These are phyloP conservation scores for Linurgus olivaceus DNA, from an alignment of 2,797 vertebrate genomes.

Conservation along the genomic window DNA sequence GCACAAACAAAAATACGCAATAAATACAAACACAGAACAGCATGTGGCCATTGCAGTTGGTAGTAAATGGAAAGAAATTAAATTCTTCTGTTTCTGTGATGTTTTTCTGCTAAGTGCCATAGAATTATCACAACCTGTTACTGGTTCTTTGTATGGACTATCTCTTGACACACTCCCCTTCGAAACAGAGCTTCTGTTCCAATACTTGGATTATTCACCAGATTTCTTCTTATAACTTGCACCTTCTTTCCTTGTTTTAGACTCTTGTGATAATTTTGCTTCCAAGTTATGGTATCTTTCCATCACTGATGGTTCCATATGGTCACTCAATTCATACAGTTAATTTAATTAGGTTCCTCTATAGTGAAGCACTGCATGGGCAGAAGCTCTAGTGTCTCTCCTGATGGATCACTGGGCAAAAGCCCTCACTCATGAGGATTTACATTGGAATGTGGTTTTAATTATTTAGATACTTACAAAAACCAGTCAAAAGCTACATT, in stretches of 20 bases:
- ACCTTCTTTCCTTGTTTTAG: background rate
- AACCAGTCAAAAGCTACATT: background rate
- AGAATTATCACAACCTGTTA: background rate
- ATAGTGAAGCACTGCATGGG: background rate
- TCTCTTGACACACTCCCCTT: background rate
- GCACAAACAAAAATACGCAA: background rate
- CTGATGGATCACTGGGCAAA: background rate
- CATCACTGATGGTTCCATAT: background rate
- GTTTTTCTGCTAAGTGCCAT: background rate
- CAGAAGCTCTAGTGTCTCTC: background rate
- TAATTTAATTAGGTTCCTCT: background rate
- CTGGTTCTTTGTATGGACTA: background rate
- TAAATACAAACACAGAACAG: slow-evolving; percentile 14
- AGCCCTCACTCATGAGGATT: background rate
- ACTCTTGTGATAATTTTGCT: background rate
- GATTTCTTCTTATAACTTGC: background rate
- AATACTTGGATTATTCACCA: background rate
- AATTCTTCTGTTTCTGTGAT: background rate
- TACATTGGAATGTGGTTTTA: background rate
- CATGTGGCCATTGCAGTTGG: background rate
- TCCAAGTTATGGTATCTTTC: background rate
- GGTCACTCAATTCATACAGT: background rate
- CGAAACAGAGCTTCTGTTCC: background rate
- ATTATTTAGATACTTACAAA: background rate
- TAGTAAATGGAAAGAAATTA: slow-evolving; percentile 12